Base-by-base conservation (phyloP, 2,113 vertebrate species). In the Nycticryphes semicollaris region DNA sequence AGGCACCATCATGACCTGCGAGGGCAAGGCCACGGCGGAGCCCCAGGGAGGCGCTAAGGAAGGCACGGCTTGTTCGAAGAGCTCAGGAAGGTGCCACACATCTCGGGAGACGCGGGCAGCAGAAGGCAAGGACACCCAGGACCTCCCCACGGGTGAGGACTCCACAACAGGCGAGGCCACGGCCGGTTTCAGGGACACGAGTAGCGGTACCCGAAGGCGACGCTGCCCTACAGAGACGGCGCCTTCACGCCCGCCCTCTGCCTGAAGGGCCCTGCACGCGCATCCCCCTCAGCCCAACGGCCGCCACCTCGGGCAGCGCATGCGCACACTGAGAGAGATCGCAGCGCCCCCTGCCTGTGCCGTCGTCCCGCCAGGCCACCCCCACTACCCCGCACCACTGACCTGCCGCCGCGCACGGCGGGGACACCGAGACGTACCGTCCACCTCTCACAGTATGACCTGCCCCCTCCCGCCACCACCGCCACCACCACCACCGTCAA, bases 121-220 rank as follows among this genome's bases (percentile, higher is more conserved):
- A 10, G 9, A 7, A 12, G 1, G 6, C 9, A 20, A 22, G 2
- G 35, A 24, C 1, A 7, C 37, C 37, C 33, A 1, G 14, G 4
- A 33, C 13, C 13, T 18, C 5, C 9, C 22, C 8, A 35, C 19
- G 2, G 51, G 17, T 15, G 7, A 5, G 14, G 8, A 12, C 0
- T 4, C 14, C 19, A 5, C 25, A 5, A 4, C 5, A 11, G 20
- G 4, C 3, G 1, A 63, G 35, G 1, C 3, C 8, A 14, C 10
- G 0, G 2, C 4, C 6, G 9, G 47, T 21, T 9, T 2, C 9
- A 15, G 4, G 5, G 6, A 4, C 5, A 7, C 20, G 12, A 39
- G 7, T 2, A 16, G 11, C 47, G 2, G 5, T 2, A 35, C 9
- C 41, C 2, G 3, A 0, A 9, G 3, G 12, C 5, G 5, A 2